Percentiles rank a stretch among this genome's conserved stretches.
Evolutionary conservation across 1,140 invertebrate genomes (phyloP).

Genomic region (Trichogramma pretiosum): DNA sequence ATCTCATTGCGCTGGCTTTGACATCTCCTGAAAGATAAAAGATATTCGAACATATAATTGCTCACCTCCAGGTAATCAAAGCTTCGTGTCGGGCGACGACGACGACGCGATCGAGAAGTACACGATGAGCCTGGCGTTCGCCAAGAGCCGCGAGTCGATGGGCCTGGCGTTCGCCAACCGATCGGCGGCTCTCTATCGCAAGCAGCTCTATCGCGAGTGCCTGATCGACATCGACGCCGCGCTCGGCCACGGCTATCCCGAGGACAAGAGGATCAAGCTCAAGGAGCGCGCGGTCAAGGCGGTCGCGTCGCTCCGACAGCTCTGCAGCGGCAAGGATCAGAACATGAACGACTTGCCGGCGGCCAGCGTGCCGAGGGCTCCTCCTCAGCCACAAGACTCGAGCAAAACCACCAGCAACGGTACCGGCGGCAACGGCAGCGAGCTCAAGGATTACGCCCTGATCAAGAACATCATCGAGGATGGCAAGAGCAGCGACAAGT

Average conservation of each 20-base stretch:
- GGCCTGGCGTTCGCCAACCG: constrained; percentile 42
- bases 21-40: too few relatives aligned
- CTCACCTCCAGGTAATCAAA: constrained; percentile 42
- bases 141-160: constrained; percentile 31
- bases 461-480: neutral
- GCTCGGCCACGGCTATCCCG: constrained; percentile 36
- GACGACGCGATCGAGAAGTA: constrained; percentile 40
- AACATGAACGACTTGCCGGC: constrained; percentile 15
- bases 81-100: constrained; percentile 39
- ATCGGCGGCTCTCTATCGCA: constrained; percentile 43
- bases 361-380: neutral
- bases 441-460: neutral
- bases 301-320: constrained; percentile 27
- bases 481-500: neutral
- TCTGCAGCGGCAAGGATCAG: constrained; percentile 16
- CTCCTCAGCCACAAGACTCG: neutral
- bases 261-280: constrained; percentile 35
- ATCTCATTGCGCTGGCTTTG: neutral
- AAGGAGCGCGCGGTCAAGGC: constrained; percentile 34
- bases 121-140: constrained; percentile 39
- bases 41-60: too few relatives aligned
- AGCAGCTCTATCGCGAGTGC: constrained; percentile 41
- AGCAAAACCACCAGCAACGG: neutral
- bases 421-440: neutral
- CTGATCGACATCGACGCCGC: constrained; percentile 41